Conservation (phyloP, 92 coral and sea anemone genomes). For the Pocillopora grandis region DNA sequence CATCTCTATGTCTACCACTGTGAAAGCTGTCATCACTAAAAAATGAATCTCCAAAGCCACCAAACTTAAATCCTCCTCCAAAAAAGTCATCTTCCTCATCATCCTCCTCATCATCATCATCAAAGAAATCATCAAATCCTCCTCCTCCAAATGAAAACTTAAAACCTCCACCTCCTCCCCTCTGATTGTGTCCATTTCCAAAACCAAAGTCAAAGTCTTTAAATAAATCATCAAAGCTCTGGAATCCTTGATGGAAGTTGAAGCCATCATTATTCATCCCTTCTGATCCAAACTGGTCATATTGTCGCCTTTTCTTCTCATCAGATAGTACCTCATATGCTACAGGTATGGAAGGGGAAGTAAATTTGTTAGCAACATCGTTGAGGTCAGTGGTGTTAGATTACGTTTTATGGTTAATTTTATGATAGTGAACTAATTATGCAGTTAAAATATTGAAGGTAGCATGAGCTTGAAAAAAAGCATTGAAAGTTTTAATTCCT, state of each 20-base stretch:
- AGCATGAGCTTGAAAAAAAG: no score
- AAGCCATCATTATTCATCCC: conserved; percentile 84
- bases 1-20: conserved; percentile 35
- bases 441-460: no score
- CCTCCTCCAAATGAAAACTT: conserved; percentile 96
- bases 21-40: conserved; percentile 65
- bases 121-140: conserved; percentile 95
- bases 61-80: conserved; percentile 72
- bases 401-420: no score
- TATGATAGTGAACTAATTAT: no score
- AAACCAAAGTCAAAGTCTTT: conserved; percentile 86
- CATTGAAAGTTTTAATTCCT: no score
- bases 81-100: conserved; percentile 70
- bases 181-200: conserved; percentile 52
- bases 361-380: neutral
- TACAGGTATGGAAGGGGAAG: conserved; percentile 16
- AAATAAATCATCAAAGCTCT: conserved; percentile 77
- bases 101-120: conserved; percentile 84
- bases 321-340: conserved; percentile 97
- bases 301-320: conserved; percentile 90
- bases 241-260: conserved; percentile 38
- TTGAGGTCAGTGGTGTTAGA: no score
- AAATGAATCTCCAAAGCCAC: conserved; percentile 80
- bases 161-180: conserved; percentile 65
- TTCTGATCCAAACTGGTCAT: conserved; percentile 98